These are phyloP conservation scores for Seriola dumerili DNA, from an alignment of 2,113 vertebrate species.

Conservation along the genomic window DNA sequence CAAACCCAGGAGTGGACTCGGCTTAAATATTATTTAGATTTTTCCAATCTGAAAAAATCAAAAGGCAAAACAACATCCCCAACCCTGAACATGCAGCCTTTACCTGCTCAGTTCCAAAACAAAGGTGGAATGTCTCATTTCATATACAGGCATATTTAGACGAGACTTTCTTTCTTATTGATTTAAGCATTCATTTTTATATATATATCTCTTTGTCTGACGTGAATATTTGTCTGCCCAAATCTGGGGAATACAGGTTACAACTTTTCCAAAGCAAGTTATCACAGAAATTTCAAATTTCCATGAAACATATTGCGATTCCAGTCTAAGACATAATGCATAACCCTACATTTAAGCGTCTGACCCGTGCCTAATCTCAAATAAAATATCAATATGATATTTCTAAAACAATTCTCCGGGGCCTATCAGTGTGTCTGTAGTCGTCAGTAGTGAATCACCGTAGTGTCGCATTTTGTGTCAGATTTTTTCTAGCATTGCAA, in stretches of 20 bases:
- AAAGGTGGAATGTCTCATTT: conserved; percentile 4
- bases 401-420: conserved; percentile 23
- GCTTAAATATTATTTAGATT: conserved; percentile 18
- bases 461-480: conserved; percentile 40
- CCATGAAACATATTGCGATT: background rate
- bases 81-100: conserved; percentile 10
- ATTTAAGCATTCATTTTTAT: background rate
- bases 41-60: background rate
- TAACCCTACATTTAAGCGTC: background rate
- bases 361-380: background rate
- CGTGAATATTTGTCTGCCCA: background rate
- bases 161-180: background rate
- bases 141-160: background rate
- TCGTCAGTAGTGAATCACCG: conserved; percentile 17
- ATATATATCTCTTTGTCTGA: conserved; percentile 1
- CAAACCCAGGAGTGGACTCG: conserved; percentile 50
- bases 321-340: no score
- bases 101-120: conserved; percentile 7
- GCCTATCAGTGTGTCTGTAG: conserved; percentile 35
- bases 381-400: conserved; percentile 16
- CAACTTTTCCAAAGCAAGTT: conserved; percentile 43
- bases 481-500: conserved; percentile 14
- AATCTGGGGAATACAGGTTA: background rate
- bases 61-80: background rate
- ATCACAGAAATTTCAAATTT: background rate